These are phyloP conservation scores for Mus pahari DNA, from an alignment of 2,113 vertebrate species.

Conservation along the genomic window DNA sequence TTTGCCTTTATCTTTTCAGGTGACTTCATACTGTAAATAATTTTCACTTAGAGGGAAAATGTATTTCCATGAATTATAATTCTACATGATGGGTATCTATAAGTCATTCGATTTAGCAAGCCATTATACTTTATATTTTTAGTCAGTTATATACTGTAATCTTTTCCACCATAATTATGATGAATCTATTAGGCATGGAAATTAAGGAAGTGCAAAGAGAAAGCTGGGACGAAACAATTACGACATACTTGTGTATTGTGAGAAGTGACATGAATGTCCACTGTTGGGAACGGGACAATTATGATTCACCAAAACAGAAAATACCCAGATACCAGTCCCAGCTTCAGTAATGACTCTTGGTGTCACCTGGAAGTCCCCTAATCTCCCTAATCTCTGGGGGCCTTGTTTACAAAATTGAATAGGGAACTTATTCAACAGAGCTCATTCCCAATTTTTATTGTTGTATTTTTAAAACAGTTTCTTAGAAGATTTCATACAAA, in stretches of 20 bases:
- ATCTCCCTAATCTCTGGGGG: background rate
- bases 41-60: background rate
- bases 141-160: background rate
- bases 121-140: background rate
- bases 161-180: background rate
- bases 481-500: background rate
- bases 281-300: background rate
- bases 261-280: background rate
- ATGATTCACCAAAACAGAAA: background rate
- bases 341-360: background rate
- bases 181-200: background rate
- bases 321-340: background rate
- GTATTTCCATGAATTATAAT: background rate
- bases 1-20: constrained; percentile 1
- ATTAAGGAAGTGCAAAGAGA: background rate
- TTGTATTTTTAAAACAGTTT: background rate
- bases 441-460: background rate
- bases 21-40: background rate
- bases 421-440: background rate
- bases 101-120: background rate
- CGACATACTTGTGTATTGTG: background rate
- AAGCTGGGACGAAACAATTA: background rate
- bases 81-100: background rate
- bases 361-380: background rate
- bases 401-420: constrained; percentile 6